These are phyloP conservation scores for Synergus itoensis DNA, from an alignment of 2,888 invertebrate genomes.

Conservation along the genomic window DNA sequence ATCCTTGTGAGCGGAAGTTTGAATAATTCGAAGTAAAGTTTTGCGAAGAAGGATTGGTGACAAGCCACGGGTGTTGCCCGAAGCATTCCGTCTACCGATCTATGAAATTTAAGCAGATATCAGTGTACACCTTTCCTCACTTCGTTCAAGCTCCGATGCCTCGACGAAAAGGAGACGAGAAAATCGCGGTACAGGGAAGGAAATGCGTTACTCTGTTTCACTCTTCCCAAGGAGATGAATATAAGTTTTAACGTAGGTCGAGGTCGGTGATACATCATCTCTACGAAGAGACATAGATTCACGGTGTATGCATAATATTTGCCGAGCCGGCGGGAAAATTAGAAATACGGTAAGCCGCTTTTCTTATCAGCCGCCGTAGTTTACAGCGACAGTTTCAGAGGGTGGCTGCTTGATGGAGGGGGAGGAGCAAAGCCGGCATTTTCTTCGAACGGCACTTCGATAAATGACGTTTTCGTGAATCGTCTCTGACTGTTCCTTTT, in stretches of 20 bases:
- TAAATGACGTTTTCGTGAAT: slow-evolving; percentile 42
- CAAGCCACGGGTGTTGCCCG: slow-evolving; percentile 49
- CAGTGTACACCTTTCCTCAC: slow-evolving; percentile 51
- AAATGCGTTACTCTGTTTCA: slow-evolving; percentile 50
- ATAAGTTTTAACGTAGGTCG: slow-evolving; percentile 71
- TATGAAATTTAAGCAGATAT: slow-evolving; percentile 64
- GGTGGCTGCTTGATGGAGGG: slow-evolving; percentile 35
- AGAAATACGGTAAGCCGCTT: slow-evolving; percentile 76
- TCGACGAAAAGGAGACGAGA: slow-evolving; percentile 54
- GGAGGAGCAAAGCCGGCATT: slow-evolving; percentile 46
- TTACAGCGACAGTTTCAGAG: slow-evolving; percentile 55
- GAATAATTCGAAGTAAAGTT: slow-evolving; percentile 24
- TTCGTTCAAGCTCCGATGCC: slow-evolving; percentile 57
- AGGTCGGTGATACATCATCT: slow-evolving; percentile 73
- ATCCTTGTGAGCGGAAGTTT: slow-evolving; percentile 18
- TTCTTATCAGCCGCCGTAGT: slow-evolving; percentile 72
- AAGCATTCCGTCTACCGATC: slow-evolving; percentile 56
- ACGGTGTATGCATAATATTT: slow-evolving; percentile 76
- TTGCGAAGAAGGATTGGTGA: slow-evolving; percentile 40
- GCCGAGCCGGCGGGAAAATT: slow-evolving; percentile 75
- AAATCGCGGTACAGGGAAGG: slow-evolving; percentile 23
- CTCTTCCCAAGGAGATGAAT: slow-evolving; percentile 45
- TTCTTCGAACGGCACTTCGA: slow-evolving; percentile 48
- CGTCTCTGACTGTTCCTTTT: not conserved
- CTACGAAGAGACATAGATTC: slow-evolving; percentile 69